These are phyloP conservation scores for Tylochromis polylepis DNA, from an alignment of 2,113 vertebrate species.

Conservation along the genomic window DNA sequence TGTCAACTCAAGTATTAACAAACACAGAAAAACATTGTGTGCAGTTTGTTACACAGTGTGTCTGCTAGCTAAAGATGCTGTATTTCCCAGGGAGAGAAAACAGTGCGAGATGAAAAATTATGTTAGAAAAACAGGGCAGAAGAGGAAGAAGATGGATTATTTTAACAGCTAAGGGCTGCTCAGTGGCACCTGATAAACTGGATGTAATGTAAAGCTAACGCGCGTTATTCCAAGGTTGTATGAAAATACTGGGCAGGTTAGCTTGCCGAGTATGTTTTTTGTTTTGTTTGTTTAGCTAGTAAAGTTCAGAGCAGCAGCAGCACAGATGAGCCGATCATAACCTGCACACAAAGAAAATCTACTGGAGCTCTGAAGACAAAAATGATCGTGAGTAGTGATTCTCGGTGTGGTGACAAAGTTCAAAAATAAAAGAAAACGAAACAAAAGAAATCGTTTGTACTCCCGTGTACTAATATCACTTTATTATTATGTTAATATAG, in stretches of 20 bases:
- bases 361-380: neutral
- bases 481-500: neutral
- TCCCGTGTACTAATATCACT: neutral
- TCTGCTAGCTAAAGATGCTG: neutral
- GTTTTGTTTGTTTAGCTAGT: neutral
- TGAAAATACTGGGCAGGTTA: neutral
- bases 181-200: neutral
- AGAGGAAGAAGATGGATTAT: neutral
- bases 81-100: neutral
- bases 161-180: neutral
- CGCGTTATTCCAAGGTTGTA: neutral
- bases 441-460: neutral
- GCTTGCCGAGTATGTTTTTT: neutral
- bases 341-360: neutral
- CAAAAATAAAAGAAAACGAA: rapidly evolving
- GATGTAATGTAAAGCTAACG: neutral
- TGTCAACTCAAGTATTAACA: neutral
- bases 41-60: neutral
- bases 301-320: neutral
- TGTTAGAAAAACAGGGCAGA: neutral
- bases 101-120: neutral
- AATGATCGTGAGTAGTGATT: rapidly evolving
- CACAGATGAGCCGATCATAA: too few species aligned
- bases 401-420: neutral
- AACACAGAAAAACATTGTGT: neutral